phyloP scores from a whole-genome alignment of 2,113 vertebrate species.

The Melanerpes aurifrons region DNA sequence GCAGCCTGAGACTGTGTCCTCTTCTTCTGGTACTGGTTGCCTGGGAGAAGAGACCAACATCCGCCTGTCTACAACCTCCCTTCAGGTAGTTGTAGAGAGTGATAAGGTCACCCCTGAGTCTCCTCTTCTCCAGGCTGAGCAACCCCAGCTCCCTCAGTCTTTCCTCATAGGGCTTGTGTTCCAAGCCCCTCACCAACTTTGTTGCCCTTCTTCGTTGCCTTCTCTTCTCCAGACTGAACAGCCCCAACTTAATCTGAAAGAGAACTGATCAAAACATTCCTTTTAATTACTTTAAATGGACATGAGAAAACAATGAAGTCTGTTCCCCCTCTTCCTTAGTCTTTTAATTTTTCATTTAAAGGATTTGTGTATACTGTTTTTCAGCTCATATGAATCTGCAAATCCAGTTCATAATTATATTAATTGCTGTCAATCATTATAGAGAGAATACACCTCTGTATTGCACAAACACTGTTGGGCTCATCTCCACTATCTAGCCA shows the following conservation, averaged over 20 bases:
- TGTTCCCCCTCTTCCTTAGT: neutral
- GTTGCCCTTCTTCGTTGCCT: no score
- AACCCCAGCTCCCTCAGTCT: no score
- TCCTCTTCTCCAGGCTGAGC: no score
- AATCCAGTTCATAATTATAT: neutral
- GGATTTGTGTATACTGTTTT: neutral
- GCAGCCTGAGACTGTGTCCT: no score
- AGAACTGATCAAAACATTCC: neutral
- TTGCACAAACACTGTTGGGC: neutral
- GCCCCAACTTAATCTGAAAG: neutral
- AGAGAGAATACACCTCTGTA: neutral
- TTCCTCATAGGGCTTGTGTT: no score
- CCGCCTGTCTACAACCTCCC: no score
- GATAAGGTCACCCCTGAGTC: no score
- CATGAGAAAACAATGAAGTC: neutral
- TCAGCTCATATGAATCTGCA: neutral
- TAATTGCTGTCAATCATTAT: neutral
- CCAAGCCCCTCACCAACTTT: no score
- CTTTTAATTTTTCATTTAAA: neutral
- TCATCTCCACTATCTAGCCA: neutral
- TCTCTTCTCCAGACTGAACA: no score
- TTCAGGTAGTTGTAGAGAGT: no score
- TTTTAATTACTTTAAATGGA: conserved; percentile 24
- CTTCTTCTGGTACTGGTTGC: no score
- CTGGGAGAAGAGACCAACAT: no score